A percentile compares a stretch with the other conserved stretches of the same genome.
Conservation (phyloP, 92 coral and sea anemone genomes). For the Umimayanthus chanpuru region DNA sequence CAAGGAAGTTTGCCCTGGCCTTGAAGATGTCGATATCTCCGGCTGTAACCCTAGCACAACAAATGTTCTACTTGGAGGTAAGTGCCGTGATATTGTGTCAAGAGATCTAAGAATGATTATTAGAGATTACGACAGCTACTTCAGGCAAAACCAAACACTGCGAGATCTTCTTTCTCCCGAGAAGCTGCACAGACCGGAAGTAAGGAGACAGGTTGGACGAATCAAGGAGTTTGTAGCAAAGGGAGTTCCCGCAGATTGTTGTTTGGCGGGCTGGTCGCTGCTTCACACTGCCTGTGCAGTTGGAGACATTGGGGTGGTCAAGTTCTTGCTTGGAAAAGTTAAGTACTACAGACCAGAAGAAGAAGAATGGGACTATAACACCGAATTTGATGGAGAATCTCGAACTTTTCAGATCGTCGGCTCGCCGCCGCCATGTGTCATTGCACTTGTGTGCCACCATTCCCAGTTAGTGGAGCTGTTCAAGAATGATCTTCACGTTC, state of each 20-base stretch:
- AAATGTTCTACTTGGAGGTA: not conserved
- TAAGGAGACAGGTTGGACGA: not conserved
- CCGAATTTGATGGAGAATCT: not conserved
- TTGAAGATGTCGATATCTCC: not conserved
- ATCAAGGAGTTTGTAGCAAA: not conserved
- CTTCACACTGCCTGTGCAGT: not conserved
- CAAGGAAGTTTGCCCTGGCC: not conserved
- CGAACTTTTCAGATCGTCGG: not conserved
- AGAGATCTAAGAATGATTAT: not conserved
- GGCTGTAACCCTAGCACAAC: not conserved
- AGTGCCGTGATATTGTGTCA: not conserved
- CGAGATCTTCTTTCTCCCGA: not conserved
- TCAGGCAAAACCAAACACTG: not conserved
- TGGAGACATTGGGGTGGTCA: not conserved
- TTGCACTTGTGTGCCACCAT: constrained; percentile 14
- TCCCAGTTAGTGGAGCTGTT: not conserved
- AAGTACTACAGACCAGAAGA: not conserved
- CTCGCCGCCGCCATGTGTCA: not conserved
- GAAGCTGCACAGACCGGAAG: not conserved
- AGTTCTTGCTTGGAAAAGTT: not conserved
- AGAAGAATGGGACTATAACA: not conserved
- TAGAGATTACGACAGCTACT: not conserved
- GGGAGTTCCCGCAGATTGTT: not conserved
- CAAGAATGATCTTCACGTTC: not conserved
- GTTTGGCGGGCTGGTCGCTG: not conserved